Conservation (phyloP, 2,888 invertebrate species). For the Bellardia bayeri region DNA sequence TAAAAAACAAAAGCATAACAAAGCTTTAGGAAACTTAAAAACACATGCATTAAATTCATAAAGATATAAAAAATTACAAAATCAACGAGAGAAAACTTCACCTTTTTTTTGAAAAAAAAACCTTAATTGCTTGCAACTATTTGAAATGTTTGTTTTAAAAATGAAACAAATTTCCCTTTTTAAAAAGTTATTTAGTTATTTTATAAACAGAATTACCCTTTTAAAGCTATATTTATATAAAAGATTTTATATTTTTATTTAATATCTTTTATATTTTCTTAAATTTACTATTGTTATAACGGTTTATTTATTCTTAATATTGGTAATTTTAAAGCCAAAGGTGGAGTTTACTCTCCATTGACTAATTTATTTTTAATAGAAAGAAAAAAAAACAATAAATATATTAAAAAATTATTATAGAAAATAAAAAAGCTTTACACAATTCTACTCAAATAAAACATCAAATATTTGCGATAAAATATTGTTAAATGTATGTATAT, state of each 20-base stretch:
- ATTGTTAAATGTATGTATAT: constrained; percentile 49
- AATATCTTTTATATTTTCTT: constrained; percentile 66
- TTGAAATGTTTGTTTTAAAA: constrained; percentile 50
- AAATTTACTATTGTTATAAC: constrained; percentile 58
- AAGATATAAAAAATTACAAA: constrained; percentile 71
- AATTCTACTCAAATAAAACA: constrained; percentile 68
- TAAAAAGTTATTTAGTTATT: constrained; percentile 74
- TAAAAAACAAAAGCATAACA: constrained; percentile 45
- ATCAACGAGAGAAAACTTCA: constrained; percentile 83
- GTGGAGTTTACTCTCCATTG: constrained; percentile 84
- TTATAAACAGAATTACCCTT: not conserved
- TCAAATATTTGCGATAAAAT: constrained; percentile 79
- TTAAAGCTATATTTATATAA: constrained; percentile 12
- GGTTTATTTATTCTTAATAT: constrained; percentile 31
- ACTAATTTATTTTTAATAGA: constrained; percentile 69
- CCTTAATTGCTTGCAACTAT: constrained; percentile 55
- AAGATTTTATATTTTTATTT: constrained; percentile 55
- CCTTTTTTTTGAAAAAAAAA: constrained; percentile 78
- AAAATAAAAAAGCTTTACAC: constrained; percentile 71
- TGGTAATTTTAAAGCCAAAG: constrained; percentile 78
- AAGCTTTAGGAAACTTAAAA: constrained; percentile 63
- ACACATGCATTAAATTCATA: constrained; percentile 66
- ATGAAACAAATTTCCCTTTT: constrained; percentile 56
- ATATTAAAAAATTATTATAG: constrained; percentile 44
- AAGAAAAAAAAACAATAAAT: constrained; percentile 61